Evolutionary conservation across 2,888 invertebrate species (phyloP).

Genomic region (Nephrotoma appendiculata): DNA sequence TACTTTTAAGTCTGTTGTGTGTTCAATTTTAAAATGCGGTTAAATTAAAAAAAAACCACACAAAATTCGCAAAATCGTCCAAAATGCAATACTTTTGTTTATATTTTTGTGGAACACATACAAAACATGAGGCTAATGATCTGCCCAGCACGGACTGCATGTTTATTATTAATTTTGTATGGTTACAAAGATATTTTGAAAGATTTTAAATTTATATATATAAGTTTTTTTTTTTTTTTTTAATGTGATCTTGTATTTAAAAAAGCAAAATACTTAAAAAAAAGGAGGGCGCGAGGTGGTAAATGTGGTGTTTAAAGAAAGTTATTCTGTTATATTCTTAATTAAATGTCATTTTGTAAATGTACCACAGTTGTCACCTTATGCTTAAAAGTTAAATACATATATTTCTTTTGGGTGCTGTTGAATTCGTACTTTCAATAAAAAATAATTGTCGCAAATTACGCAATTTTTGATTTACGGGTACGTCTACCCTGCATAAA

Average conservation of each 20-base stretch:
- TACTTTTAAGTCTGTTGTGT: neutral
- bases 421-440: neutral
- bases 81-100: neutral
- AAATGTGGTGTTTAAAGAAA: neutral
- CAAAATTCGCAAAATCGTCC: neutral
- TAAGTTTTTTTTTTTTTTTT: neutral
- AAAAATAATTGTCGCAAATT: neutral
- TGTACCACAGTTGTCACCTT: neutral
- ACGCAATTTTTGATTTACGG: neutral
- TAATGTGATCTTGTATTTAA: neutral
- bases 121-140: neutral
- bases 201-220: neutral
- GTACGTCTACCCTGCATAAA: neutral
- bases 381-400: neutral
- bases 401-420: neutral
- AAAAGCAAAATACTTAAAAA: neutral
- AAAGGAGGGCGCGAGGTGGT: neutral
- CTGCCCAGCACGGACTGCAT: neutral
- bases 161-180: neutral
- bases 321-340: neutral
- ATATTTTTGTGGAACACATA: neutral
- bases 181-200: neutral
- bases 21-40: neutral
- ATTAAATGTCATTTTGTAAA: neutral
- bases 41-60: neutral